These are phyloP conservation scores for Drosophila silvestris DNA, from an alignment of 2,888 invertebrate species.

Conservation along the genomic window DNA sequence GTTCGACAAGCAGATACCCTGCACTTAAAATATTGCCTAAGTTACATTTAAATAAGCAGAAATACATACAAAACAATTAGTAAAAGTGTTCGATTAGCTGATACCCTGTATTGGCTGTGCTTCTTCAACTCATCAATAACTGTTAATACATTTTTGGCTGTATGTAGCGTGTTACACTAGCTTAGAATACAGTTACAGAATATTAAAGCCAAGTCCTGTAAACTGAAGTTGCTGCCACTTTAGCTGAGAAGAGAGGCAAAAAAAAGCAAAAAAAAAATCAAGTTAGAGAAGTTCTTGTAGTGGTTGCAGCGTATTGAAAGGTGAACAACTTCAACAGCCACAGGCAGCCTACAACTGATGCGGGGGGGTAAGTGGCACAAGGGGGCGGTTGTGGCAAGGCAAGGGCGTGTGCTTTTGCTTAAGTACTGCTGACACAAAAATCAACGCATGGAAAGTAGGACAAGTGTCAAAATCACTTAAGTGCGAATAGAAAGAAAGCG, in stretches of 20 bases:
- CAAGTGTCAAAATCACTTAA: conserved; percentile 81
- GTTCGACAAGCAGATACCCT: not conserved
- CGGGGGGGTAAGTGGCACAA: not conserved
- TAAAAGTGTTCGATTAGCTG: not conserved
- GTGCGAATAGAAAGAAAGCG: conserved; percentile 75
- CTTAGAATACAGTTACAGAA: not conserved
- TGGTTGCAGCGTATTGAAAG: conserved; percentile 67
- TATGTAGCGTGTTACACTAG: not conserved
- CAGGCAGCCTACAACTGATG: not conserved
- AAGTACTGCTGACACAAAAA: conserved; percentile 75
- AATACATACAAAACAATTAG: not conserved
- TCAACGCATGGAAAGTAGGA: conserved; percentile 80
- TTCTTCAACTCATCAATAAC: not conserved
- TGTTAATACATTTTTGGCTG: not conserved
- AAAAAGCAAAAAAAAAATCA: conserved; percentile 5
- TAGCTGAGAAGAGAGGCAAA: conserved; percentile 22
- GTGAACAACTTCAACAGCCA: conserved; percentile 67
- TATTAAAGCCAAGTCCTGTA: conserved; percentile 20
- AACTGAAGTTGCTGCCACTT: conserved; percentile 64
- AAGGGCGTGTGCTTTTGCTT: conserved; percentile 21
- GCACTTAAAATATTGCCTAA: not conserved
- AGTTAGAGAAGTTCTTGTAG: conserved; percentile 39
- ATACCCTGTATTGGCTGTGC: not conserved
- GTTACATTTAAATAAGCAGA: not conserved
- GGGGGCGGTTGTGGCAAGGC: not conserved